phyloP scores from a whole-genome alignment of 2,888 invertebrate species.

The Folsomia manolachei region DNA sequence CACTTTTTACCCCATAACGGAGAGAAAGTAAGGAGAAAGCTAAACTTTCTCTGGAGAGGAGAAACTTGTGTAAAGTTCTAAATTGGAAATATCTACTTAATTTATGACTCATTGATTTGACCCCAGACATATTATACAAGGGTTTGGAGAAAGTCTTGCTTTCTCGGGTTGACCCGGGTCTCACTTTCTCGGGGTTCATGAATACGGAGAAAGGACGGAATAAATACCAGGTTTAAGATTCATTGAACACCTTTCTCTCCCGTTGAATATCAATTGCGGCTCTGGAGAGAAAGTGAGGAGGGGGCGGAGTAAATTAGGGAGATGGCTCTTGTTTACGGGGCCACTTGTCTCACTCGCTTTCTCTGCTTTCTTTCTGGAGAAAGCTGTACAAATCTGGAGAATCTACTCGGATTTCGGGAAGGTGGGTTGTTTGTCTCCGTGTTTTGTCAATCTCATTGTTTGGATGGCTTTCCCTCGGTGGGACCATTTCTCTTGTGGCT shows the following conservation, averaged over 20 bases:
- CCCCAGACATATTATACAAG: not conserved
- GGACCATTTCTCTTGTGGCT: not conserved
- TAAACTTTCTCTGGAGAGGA: not conserved
- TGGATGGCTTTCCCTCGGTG: not conserved
- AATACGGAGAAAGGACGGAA: too few relatives aligned
- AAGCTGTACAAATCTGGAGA: not conserved
- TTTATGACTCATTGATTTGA: not conserved
- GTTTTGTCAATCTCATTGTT: not conserved
- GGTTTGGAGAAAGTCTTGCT: not conserved
- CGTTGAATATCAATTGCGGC: not conserved
- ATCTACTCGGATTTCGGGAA: not conserved
- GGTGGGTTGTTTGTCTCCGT: not conserved
- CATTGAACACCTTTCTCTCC: not conserved
- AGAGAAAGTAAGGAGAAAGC: too few relatives aligned
- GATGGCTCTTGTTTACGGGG: not conserved
- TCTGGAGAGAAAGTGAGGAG: not conserved
- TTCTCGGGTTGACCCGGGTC: not conserved
- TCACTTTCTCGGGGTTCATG: too few relatives aligned
- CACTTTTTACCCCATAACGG: too few relatives aligned
- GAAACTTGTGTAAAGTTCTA: not conserved
- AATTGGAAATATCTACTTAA: not conserved
- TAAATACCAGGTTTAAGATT: too few relatives aligned
- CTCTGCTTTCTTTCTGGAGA: not conserved
- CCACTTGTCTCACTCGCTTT: not conserved
- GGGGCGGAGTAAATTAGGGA: not conserved